Base-by-base conservation (phyloP, 2,888 invertebrate species). In the Mimachlamys varia region DNA sequence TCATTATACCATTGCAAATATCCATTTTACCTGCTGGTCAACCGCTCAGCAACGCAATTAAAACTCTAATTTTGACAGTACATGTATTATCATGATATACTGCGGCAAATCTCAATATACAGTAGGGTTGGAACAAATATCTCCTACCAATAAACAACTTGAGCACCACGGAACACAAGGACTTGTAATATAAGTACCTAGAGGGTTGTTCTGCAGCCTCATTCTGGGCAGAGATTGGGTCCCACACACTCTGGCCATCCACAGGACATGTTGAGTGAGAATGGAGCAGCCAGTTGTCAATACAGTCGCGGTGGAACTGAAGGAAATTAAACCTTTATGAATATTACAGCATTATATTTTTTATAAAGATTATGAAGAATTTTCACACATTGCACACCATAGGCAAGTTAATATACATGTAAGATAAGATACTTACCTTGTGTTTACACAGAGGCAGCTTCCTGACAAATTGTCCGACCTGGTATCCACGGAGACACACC, bases 261-360 rank as follows among this genome's bases (percentile, higher is more conserved):
- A 96, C 94, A 7, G 97, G 97, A 94, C 97, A 97, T 0, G 95
- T 95, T 10, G 96, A 94, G 88, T 94, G 95, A 7, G 96, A 95
- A 92, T 97, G 96, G 27, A 97, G 93, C n/a, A 97, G 93, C 96
- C 96, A 96, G 90, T 94, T 95, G 91, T 97, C 97, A 89, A 97
- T 96, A 93, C 97, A 97, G 50, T 96, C 96, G 88, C 93, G 93
- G 93, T 97, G 97, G 92, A 97, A 96, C 95, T 96, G 93, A 19
- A 93, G 91, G 38, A 88, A n/a, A 76, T 38, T 27, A 88, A 90
- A 38, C 53, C 2, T 44, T 17, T 53, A 53, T 53, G 12, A 53
- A 2, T 7, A 53, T 53, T 53, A 44, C 7, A 7, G 44, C 44
- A 44, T 44, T 44, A 44, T 44, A 44, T 44, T 44, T 44, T 44